Evolutionary conservation across 2,888 invertebrate genomes (phyloP), one percentile per base, ranked within the genome.

Genomic region (Microplitis deprimator): DNA sequence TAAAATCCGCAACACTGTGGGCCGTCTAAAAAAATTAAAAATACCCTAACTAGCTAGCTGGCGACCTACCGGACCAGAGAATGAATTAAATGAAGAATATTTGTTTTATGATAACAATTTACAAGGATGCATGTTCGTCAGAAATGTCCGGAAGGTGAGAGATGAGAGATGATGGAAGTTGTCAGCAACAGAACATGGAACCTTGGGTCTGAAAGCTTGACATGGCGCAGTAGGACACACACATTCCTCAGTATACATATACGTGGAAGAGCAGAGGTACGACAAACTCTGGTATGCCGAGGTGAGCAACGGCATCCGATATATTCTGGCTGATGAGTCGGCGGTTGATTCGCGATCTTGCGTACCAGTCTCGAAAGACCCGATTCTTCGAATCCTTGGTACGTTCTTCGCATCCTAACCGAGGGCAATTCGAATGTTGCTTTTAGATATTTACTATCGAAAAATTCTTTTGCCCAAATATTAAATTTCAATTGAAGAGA

Each of bases 241-340:
- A 88, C 29, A 29, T 29, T 29, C 29, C 29, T 29, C 3, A 29
- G 29, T 29, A 29, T 29, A 29, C 29, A 29, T 29, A 29, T 29
- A 29, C 29, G 29, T 29, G 29, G 29, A 29, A 29, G 29, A 3
- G 29, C 29, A 29, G 29, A 29, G 29, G 29, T 29, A 29, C 29
- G 29, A 29, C 29, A 29, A 29, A 29, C 29, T 50, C 80, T 87
- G 87, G 88, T 86, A 86, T 87, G 86, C 81, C 86, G 86, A 87
- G 86, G 87, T 87, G 87, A 86, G 86, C 86, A 86, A 79, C 85
- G 87, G 87, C 86, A 86, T 88, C 86, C 87, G 85, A 88, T 88
- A 80, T 79, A 88, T 87, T 86, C 84, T 50, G 80, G 81, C 69
- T 77, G 83, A 85, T 87, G 85, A 86, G 86, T 86, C 85, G 88